These are phyloP conservation scores for Probaryconus sp. DNA, from an alignment of 1,140 invertebrate genomes.

Conservation along the genomic window DNA sequence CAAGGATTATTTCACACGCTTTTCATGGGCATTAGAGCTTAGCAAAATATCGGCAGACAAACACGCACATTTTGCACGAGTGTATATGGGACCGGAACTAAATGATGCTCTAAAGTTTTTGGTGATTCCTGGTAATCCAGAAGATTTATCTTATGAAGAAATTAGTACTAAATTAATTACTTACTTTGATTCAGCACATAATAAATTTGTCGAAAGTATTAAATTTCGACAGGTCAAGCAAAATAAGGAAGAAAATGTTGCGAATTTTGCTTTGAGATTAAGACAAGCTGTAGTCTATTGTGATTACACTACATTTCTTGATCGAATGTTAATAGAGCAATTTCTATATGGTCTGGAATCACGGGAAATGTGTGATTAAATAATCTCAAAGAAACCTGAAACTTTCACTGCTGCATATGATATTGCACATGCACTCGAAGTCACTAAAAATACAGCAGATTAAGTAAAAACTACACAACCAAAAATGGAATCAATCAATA, in stretches of 20 bases:
- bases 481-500: not conserved
- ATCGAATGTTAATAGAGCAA: slow-evolving; percentile 47
- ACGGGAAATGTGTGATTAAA: slow-evolving; percentile 38
- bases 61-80: slow-evolving; percentile 25
- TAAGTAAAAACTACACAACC: no score
- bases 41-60: not conserved
- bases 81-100: slow-evolving; percentile 36
- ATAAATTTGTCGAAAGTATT: slow-evolving; percentile 33
- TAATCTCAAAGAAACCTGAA: slow-evolving; percentile 31
- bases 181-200: slow-evolving; percentile 21
- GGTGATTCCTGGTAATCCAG: slow-evolving; percentile 21
- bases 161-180: slow-evolving; percentile 12
- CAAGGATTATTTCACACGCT: slow-evolving; percentile 6
- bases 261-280: slow-evolving; percentile 20
- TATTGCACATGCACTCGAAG: slow-evolving; percentile 20
- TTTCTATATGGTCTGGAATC: slow-evolving; percentile 17
- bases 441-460: not conserved
- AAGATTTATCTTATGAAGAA: slow-evolving; percentile 12
- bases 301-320: slow-evolving; percentile 36
- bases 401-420: slow-evolving; percentile 24
- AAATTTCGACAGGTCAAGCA: slow-evolving; percentile 19
- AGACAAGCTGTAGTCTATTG: slow-evolving; percentile 32
- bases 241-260: slow-evolving; percentile 15
- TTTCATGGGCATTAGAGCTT: slow-evolving; percentile 1
- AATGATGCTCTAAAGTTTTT: slow-evolving; percentile 45